These are phyloP conservation scores for Drosophila kepulauana DNA, from an alignment of 1,140 invertebrate genomes.

Conservation along the genomic window DNA sequence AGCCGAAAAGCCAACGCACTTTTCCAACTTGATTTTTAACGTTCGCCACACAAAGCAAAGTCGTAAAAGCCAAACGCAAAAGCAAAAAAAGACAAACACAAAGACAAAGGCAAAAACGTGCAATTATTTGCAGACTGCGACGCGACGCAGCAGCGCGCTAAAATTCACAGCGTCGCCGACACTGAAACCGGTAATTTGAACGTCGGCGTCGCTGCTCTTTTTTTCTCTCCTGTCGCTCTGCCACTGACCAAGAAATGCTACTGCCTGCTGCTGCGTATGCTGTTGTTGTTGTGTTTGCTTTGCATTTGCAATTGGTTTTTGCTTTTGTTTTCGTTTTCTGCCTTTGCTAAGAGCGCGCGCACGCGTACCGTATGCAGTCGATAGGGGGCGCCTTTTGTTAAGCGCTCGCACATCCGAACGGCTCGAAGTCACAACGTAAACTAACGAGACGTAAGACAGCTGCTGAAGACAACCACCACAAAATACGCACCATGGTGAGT, in stretches of 20 bases:
- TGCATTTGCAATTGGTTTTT: conserved; percentile 42
- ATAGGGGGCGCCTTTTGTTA: conserved; percentile 3
- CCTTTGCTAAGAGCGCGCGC: conserved; percentile 55
- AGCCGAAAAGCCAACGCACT: conserved; percentile 73
- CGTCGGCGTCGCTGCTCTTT: conserved; percentile 33
- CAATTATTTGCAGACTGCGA: conserved; percentile 49
- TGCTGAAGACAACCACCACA: conserved; percentile 20
- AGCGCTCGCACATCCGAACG: conserved; percentile 53
- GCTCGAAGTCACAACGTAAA: conserved; percentile 65
- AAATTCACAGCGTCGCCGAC: conserved; percentile 55
- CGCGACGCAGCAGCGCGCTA: conserved; percentile 50
- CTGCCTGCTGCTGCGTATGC: conserved; percentile 22
- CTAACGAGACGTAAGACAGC: conserved; percentile 50
- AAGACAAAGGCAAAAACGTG: conserved; percentile 44
- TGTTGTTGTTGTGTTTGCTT: conserved; percentile 42
- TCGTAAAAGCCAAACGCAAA: conserved; percentile 3
- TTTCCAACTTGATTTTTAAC: conserved; percentile 59
- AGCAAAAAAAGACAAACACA: conserved; percentile 20
- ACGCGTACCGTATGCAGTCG: conserved; percentile 58
- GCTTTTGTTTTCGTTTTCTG: conserved; percentile 22
- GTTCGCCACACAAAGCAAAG: conserved; percentile 14
- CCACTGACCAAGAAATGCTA: conserved; percentile 33
- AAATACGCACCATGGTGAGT: conserved; percentile 35
- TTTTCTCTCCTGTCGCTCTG: conserved; percentile 22
- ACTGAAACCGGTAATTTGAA: conserved; percentile 68